Evolutionary conservation across 2,888 invertebrate species (phyloP).

Genomic region (Capitulum mitella): DNA sequence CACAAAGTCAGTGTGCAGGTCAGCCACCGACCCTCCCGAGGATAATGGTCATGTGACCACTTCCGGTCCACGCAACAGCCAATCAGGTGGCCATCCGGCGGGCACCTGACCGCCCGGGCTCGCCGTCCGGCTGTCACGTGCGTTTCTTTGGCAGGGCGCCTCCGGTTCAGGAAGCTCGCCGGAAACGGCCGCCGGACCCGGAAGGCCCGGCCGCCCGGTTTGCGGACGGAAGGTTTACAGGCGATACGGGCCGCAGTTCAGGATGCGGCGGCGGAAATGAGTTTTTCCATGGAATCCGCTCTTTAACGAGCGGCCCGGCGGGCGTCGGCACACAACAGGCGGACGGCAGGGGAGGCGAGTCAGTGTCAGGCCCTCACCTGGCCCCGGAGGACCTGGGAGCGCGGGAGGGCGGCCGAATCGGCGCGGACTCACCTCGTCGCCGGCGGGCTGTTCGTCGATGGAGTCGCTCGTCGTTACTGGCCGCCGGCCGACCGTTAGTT

Average conservation of each 20-base stretch:
- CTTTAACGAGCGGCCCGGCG: neutral
- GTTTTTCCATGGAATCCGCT: slow-evolving; percentile 21
- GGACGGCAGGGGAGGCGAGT: neutral
- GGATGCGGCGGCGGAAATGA: slow-evolving; percentile 2
- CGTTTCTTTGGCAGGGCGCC: neutral
- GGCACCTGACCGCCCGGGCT: neutral
- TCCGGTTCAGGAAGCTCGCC: neutral
- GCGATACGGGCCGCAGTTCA: neutral
- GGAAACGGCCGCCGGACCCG: neutral
- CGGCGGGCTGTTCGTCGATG: neutral
- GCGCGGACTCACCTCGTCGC: neutral
- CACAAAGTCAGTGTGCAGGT: neutral
- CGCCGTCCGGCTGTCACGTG: neutral
- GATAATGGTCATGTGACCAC: neutral
- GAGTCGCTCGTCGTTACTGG: neutral
- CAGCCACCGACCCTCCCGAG: neutral
- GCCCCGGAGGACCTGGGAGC: neutral
- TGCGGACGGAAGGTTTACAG: neutral
- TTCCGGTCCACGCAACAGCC: neutral
- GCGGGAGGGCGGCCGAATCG: neutral
- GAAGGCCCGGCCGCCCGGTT: neutral
- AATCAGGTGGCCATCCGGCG: neutral
- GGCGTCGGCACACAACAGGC: neutral
- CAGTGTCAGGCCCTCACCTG: neutral
- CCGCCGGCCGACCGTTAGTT: neutral